A percentile compares a stretch with the other conserved stretches of the same genome.
phyloP scores from a whole-genome alignment of 2,113 vertebrate genomes.

The Galbula dea region DNA sequence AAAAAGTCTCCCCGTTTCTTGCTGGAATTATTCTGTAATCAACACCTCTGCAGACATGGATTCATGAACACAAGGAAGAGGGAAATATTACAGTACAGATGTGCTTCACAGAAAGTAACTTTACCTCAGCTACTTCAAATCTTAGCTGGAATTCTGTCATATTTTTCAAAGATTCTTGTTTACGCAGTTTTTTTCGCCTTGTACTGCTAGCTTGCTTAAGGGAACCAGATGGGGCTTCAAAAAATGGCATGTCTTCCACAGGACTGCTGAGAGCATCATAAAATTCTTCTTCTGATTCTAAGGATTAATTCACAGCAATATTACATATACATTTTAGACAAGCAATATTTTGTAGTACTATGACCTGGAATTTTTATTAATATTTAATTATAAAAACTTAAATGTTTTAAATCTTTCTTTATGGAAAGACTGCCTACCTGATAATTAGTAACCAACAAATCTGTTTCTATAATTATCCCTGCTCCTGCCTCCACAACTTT shows the following conservation, averaged over 20 bases:
- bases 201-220: conserved; percentile 39
- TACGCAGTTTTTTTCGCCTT: conserved; percentile 67
- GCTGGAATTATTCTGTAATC: no score
- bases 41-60: not conserved
- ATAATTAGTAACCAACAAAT: not conserved
- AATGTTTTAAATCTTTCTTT: no score
- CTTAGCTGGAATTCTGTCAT: conserved; percentile 83
- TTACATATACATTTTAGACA: not conserved
- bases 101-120: not conserved
- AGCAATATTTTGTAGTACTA: not conserved
- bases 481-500: not conserved
- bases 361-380: not conserved
- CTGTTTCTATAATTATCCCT: not conserved
- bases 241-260: conserved; percentile 78
- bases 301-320: conserved; percentile 20
- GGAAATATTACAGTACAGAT: not conserved
- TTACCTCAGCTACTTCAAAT: conserved; percentile 92
- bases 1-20: no score
- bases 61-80: not conserved
- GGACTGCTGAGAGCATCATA: conserved; percentile 93
- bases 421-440: not conserved
- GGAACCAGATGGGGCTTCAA: conserved; percentile 69
- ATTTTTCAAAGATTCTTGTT: conserved; percentile 83
- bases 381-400: no score
- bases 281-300: conserved; percentile 93